Evolutionary conservation across 2,797 vertebrate genomes (phyloP), one percentile per base, ranked within the genome.

Genomic region (Chelon labrosus): DNA sequence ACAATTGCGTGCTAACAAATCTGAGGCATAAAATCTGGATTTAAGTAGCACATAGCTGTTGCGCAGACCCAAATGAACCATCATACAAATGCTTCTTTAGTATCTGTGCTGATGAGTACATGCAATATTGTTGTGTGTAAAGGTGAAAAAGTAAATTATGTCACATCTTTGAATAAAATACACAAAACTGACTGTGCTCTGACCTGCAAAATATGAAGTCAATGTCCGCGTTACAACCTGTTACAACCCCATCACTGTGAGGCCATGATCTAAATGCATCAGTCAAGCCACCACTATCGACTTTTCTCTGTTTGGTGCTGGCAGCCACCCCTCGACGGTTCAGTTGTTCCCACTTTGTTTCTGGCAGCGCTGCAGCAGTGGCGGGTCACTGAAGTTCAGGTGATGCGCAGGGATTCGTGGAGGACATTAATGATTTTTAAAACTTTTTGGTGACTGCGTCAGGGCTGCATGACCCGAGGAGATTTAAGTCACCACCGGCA

Each of bases 401-500:
- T 73, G 83, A 88, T 83, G 88, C 11, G 38, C 70, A 55, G 52
- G 47, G 41, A 73, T 81, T 86, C 66, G 75, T 50, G 60, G 75
- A 75, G 83, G 73, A 47, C 44, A 37, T 20, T 69, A 90, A 89
- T 62, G 77, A 90, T 91, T 93, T 93, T 87, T 73, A 9, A 59
- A 73, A 80, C 65, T 60, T 86, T 76, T 89, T 90, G 83, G 85
- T 66, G 76, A 87, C 51, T 25, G 50, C 41, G 51, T 83, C 82
- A 65, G 74, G 85, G 73, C 82, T 83, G 77, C 65, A 90, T 94
- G 90, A 91, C 92, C 85, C 63, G 80, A 69, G 84, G 87, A 81
- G 89, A 90, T 88, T 79, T 77, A 73, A 88, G 82, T 80, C 88
- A 92, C 70, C 87, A 90, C 55, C 83, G 85, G 86, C 90, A 89